Percentiles rank a stretch among this genome's conserved stretches.
These are phyloP conservation scores for Lepus europaeus DNA, from an alignment of 2,113 vertebrate species.

Conservation along the genomic window DNA sequence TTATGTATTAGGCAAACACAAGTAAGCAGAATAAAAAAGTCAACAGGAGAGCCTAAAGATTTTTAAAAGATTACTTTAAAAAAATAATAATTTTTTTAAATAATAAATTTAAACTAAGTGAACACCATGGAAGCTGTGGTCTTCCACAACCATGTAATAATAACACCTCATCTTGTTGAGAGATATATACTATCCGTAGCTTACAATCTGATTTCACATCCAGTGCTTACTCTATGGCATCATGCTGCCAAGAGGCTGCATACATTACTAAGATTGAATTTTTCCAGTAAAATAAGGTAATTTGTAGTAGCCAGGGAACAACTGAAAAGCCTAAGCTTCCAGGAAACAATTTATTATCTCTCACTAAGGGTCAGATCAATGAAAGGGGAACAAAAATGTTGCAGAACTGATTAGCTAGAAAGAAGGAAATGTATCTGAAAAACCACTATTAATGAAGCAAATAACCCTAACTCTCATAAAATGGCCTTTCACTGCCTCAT, in stretches of 20 bases:
- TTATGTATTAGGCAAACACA: conserved; percentile 45
- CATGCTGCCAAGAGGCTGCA: conserved; percentile 8
- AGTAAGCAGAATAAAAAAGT: conserved; percentile 43
- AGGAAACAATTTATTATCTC: conserved; percentile 70
- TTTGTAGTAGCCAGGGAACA: conserved; percentile 69
- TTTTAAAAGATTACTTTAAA: conserved; percentile 13
- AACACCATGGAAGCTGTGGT: background rate
- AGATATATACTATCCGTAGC: background rate
- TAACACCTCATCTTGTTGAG: background rate
- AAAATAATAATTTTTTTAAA: conserved; percentile 7
- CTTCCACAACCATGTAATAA: conserved; percentile 28
- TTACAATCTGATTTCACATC: conserved; percentile 42
- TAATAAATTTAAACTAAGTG: conserved; percentile 32
- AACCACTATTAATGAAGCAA: conserved; percentile 56
- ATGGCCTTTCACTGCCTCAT: conserved; percentile 55
- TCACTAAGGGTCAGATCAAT: conserved; percentile 62
- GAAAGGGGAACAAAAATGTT: background rate
- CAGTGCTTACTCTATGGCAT: conserved; percentile 5
- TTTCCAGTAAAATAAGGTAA: conserved; percentile 58
- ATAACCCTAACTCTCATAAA: conserved; percentile 53
- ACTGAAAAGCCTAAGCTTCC: conserved; percentile 63
- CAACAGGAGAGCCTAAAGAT: background rate
- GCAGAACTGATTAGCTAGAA: conserved; percentile 52
- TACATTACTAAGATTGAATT: conserved; percentile 16
- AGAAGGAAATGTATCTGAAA: conserved; percentile 43